Evolutionary conservation across 1,140 invertebrate genomes (phyloP).

Genomic region (Temnothorax nylanderi): DNA sequence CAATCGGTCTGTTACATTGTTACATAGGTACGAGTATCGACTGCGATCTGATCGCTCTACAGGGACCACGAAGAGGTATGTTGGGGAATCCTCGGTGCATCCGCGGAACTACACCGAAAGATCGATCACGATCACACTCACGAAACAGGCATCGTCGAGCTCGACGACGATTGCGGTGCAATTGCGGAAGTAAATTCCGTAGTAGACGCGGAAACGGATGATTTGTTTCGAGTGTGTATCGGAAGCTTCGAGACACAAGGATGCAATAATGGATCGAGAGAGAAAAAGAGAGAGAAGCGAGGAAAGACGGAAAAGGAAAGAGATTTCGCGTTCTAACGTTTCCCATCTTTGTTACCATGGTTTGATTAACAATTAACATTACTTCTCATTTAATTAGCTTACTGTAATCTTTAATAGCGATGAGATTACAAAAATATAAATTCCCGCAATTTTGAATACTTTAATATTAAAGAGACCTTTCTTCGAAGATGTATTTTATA

Average conservation of each 20-base stretch:
- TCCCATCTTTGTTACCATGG: neutral
- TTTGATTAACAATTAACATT: neutral
- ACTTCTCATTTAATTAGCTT: neutral
- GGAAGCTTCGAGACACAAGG: constrained; percentile 21
- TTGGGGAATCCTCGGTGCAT: constrained; percentile 32
- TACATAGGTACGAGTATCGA: constrained; percentile 10
- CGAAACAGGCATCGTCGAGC: neutral
- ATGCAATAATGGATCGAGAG: constrained; percentile 39
- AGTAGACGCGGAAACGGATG: constrained; percentile 49
- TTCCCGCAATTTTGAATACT: neutral
- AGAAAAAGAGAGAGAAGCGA: neutral
- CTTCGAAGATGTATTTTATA: neutral
- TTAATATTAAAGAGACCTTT: neutral
- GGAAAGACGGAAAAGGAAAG: too few species aligned
- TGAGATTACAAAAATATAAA: neutral
- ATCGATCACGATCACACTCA: constrained; percentile 46
- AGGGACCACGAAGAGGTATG: constrained; percentile 8
- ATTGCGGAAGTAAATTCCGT: constrained; percentile 55
- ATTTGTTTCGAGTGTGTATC: constrained; percentile 48
- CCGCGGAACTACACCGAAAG: constrained; percentile 24
- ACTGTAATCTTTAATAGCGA: neutral
- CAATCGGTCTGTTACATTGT: constrained; percentile 15
- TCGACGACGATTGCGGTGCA: constrained; percentile 37
- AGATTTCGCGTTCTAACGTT: neutral
- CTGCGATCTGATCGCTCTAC: constrained; percentile 27